These are phyloP conservation scores for Euwallacea similis DNA, from an alignment of 1,140 invertebrate genomes.

Conservation along the genomic window DNA sequence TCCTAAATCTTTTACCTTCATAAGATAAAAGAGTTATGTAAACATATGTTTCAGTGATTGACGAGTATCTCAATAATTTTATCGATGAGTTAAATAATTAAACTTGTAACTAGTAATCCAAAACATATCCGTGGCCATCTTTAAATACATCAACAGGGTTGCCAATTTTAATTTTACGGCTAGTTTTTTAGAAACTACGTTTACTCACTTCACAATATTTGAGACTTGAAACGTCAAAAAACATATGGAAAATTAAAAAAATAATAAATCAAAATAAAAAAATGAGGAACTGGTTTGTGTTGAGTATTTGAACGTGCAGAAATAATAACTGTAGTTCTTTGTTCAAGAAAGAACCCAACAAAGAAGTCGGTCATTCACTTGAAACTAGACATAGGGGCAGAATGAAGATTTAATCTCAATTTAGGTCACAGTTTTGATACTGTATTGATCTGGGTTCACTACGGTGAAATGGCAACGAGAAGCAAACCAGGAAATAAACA, in stretches of 20 bases:
- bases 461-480: constrained; percentile 43
- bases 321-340: constrained; percentile 19
- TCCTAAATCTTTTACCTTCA: too few species aligned
- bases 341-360: constrained; percentile 22
- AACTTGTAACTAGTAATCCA: too few species aligned
- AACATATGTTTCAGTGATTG: too few species aligned
- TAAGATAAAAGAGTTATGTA: too few species aligned
- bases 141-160: too few species aligned
- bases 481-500: constrained; percentile 46
- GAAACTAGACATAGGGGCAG: constrained; percentile 1
- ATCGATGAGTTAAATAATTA: too few species aligned
- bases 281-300: constrained; percentile 13
- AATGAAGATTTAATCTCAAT: constrained; percentile 3
- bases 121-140: too few species aligned
- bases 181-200: too few species aligned
- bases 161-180: too few species aligned
- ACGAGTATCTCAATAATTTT: too few species aligned
- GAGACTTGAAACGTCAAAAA: background rate
- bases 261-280: constrained; percentile 6
- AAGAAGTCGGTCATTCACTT: constrained; percentile 29
- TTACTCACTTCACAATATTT: background rate
- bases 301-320: constrained; percentile 9
- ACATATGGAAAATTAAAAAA: constrained; percentile 8
- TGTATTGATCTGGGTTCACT: constrained; percentile 4
- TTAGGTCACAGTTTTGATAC: background rate